These are phyloP conservation scores for Zelostemma sp. DNA, from an alignment of 1,140 invertebrate species.

Conservation along the genomic window DNA sequence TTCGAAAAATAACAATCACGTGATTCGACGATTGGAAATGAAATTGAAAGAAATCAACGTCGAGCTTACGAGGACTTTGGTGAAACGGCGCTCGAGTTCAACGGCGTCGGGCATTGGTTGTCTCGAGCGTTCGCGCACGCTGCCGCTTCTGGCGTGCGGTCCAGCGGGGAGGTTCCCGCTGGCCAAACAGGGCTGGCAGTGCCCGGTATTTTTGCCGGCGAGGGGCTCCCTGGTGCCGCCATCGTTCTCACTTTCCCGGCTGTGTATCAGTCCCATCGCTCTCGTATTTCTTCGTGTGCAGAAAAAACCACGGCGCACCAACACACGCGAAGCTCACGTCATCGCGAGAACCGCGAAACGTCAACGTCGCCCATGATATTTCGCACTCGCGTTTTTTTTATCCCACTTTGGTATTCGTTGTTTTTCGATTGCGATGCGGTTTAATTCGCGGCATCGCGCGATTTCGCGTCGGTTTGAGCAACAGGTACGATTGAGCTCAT, in stretches of 20 bases:
- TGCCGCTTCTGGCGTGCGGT: conserved; percentile 76
- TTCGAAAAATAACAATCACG: too few species aligned
- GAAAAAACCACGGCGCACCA: neutral
- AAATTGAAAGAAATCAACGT: too few species aligned
- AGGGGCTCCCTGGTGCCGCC: conserved; percentile 53
- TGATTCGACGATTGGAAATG: too few species aligned
- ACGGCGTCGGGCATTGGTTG: conserved; percentile 89
- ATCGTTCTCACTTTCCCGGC: conserved; percentile 54
- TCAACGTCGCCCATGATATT: conserved; percentile 11
- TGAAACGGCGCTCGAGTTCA: conserved; percentile 92
- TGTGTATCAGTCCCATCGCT: conserved; percentile 64
- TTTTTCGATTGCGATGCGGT: neutral
- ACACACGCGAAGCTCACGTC: conserved; percentile 4
- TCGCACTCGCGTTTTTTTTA: conserved; percentile 1
- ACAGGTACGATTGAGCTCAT: conserved; percentile 23
- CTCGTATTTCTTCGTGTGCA: neutral
- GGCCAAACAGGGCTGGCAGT: conserved; percentile 55
- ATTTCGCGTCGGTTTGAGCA: conserved; percentile 8
- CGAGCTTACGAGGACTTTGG: conserved; percentile 96
- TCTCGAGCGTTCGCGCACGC: conserved; percentile 81
- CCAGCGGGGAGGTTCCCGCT: conserved; percentile 57
- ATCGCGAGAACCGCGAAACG: conserved; percentile 12
- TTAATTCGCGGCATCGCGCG: neutral
- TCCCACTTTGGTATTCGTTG: neutral
- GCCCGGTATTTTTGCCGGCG: conserved; percentile 52